phyloP scores from a whole-genome alignment of 2,113 vertebrate species.

The Cavia porcellus region DNA sequence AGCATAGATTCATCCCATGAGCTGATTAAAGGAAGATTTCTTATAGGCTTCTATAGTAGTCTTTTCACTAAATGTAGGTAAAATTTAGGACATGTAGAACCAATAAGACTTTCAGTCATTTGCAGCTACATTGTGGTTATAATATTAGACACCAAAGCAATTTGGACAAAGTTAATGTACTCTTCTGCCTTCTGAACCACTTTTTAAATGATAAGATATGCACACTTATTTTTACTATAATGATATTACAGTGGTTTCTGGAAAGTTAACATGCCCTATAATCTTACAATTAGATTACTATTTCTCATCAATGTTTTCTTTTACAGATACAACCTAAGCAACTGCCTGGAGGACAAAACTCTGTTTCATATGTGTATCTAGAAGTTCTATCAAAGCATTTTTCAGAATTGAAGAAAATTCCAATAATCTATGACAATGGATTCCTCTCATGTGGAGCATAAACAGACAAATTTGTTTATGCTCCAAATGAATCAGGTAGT shows the following conservation, averaged over 20 bases:
- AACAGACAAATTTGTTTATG: conserved; percentile 96
- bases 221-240: neutral
- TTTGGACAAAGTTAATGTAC: neutral
- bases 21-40: neutral
- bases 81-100: conserved; percentile 1
- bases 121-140: conserved; percentile 33
- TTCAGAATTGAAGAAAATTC: conserved; percentile 87
- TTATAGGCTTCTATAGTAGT: neutral
- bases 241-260: neutral
- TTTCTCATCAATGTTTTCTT: conserved; percentile 49
- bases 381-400: conserved; percentile 90
- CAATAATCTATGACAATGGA: conserved; percentile 91
- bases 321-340: conserved; percentile 89
- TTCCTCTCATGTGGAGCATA: too few relatives aligned
- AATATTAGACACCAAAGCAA: neutral
- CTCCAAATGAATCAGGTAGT: conserved; percentile 93
- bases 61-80: neutral
- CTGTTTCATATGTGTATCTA: conserved; percentile 88
- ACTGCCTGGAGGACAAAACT: conserved; percentile 76
- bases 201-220: neutral
- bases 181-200: neutral
- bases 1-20: neutral
- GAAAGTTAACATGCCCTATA: neutral
- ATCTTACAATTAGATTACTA: neutral
- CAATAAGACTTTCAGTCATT: neutral